Evolutionary conservation across 2,888 invertebrate species (phyloP), one percentile per base, ranked within the genome.

Genomic region (Cremastobaeus sp.): DNA sequence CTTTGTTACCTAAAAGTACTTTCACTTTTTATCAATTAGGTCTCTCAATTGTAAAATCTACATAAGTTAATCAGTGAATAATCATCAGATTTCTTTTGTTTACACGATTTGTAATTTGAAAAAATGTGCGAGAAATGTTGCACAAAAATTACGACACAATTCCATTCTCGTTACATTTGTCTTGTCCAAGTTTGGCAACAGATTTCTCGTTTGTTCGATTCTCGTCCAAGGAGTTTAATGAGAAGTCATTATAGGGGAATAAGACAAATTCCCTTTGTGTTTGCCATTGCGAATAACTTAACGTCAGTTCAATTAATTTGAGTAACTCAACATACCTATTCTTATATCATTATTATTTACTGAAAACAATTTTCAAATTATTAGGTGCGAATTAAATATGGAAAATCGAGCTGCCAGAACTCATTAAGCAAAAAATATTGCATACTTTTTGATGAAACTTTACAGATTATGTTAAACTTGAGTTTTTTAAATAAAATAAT

Each of bases 91-190:
- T n/a, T n/a, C n/a, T n/a, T n/a, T n/a, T n/a, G n/a, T n/a, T n/a
- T n/a, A n/a, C n/a, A n/a, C n/a, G n/a, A n/a, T n/a, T n/a, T n/a
- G n/a, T n/a, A n/a, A n/a, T 55, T 11, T 5, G 20, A 30, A 55
- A 39, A 59, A 68, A 47, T 34, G 45, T 54, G 65, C 57, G 62
- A 55, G 32, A 43, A 50, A 35, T 34, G 47, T 60, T 60, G 34
- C 20, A 25, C 60, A 54, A 69, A 47, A 60, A 60, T 68, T 43
- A 39, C 54, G 47, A 45, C 60, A 60, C 47, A 54, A 52, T 69
- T 69, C 68, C 37, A 70, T 76, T 76, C 72, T 77, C 74, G 79
- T 79, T 76, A 77, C 79, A 75, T 79, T 79, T 80, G 76, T 79
- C 74, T 65, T 64, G 45, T 54, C 77, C 77, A 77, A 77, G 79